Conservation (phyloP, 2,888 invertebrate species). For the Tridacna crocea region DNA sequence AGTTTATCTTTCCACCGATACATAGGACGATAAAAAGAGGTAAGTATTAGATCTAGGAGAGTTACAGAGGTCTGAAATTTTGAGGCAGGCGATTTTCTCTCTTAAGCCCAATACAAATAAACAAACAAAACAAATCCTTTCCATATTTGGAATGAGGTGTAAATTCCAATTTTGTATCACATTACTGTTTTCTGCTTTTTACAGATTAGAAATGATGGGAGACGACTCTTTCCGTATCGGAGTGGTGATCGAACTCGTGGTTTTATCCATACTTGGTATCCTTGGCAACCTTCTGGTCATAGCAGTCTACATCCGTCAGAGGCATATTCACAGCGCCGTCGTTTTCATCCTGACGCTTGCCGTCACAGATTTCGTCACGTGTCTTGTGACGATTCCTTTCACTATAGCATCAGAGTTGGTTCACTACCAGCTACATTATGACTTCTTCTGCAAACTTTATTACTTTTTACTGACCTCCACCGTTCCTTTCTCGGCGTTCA, state of each 20-base stretch:
- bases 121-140: no score
- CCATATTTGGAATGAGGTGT: no score
- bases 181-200: no score
- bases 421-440: constrained; percentile 66
- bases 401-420: constrained; percentile 78
- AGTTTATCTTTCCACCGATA: no score
- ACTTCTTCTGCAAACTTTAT: constrained; percentile 76
- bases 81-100: no score
- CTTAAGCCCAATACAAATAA: no score
- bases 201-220: no score
- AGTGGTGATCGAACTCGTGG: constrained; percentile 68
- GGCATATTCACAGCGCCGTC: constrained; percentile 78
- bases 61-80: no score
- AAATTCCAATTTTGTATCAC: no score
- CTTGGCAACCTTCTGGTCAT: constrained; percentile 79
- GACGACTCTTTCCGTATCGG: constrained; percentile 7
- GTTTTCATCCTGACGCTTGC: constrained; percentile 81
- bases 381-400: constrained; percentile 79
- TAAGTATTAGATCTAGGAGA: no score
- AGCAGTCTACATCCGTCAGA: constrained; percentile 74
- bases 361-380: constrained; percentile 79
- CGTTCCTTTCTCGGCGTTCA: constrained; percentile 79
- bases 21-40: no score
- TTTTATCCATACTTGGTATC: constrained; percentile 73
- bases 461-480: constrained; percentile 77